Evolutionary conservation across 2,113 vertebrate species (phyloP).

Genomic region (Aramus guarauna): DNA sequence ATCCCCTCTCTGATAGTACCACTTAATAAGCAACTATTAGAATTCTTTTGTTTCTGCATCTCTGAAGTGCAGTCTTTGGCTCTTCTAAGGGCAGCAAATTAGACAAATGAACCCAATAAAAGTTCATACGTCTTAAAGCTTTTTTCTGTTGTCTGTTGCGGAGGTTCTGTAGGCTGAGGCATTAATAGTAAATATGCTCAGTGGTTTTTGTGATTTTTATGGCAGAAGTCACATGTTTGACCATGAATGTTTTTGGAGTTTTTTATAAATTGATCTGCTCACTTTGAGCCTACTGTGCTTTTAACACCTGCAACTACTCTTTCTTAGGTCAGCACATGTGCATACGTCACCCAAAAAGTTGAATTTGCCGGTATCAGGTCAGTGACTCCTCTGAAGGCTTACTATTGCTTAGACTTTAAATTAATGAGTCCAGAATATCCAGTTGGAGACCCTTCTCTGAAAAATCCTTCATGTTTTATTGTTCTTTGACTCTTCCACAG

Average conservation of each 20-base stretch:
- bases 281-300: neutral
- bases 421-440: neutral
- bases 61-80: neutral
- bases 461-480: neutral
- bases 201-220: neutral
- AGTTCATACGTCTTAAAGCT: neutral
- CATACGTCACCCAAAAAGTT: conserved; percentile 96
- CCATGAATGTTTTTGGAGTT: accelerated
- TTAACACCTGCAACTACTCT: neutral
- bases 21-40: neutral
- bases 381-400: neutral
- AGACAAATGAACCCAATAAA: neutral
- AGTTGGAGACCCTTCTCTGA: neutral
- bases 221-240: neutral
- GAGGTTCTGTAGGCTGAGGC: neutral
- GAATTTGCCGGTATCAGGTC: conserved; percentile 98
- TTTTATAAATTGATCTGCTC: neutral
- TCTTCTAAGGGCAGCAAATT: neutral
- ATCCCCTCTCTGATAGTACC: neutral
- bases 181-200: neutral
- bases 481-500: neutral
- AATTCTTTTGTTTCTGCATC: neutral
- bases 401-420: neutral
- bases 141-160: neutral
- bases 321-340: conserved; percentile 91